A percentile compares a stretch with the other conserved stretches of the same genome.
phyloP scores from a whole-genome alignment of 2,797 vertebrate genomes.

The Caiman crocodilus region DNA sequence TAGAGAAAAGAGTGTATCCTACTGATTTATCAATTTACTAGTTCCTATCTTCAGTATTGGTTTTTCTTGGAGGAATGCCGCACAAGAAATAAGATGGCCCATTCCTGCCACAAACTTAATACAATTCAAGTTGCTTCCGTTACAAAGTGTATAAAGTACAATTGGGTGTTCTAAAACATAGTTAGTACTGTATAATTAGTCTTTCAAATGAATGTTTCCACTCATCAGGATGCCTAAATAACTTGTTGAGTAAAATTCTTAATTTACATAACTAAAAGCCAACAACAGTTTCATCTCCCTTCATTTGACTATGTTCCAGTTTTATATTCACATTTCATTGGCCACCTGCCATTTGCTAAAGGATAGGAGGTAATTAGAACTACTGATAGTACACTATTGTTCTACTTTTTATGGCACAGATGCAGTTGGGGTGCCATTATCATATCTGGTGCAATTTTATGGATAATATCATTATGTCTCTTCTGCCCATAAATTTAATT shows the following conservation, averaged over 20 bases:
- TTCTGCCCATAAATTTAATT: slow-evolving; percentile 68
- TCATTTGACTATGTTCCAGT: slow-evolving; percentile 75
- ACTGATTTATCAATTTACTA: neutral
- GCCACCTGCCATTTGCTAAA: slow-evolving; percentile 74
- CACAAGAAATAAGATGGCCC: slow-evolving; percentile 41
- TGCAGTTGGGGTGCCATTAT: slow-evolving; percentile 66
- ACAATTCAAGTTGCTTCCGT: slow-evolving; percentile 40
- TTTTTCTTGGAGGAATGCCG: slow-evolving; percentile 28
- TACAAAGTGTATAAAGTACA: slow-evolving; percentile 11
- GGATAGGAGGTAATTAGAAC: slow-evolving; percentile 76
- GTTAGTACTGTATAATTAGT: slow-evolving; percentile 75
- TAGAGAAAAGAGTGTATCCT: slow-evolving; percentile 4
- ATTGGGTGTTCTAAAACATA: slow-evolving; percentile 69
- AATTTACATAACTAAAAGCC: slow-evolving; percentile 80
- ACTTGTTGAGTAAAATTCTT: slow-evolving; percentile 76
- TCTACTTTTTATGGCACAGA: slow-evolving; percentile 72
- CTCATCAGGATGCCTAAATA: slow-evolving; percentile 78
- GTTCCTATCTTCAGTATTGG: neutral
- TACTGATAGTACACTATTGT: slow-evolving; percentile 49
- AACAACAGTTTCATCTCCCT: slow-evolving; percentile 74
- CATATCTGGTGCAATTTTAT: slow-evolving; percentile 63
- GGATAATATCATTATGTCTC: slow-evolving; percentile 61
- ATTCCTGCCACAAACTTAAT: slow-evolving; percentile 34
- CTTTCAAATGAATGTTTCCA: slow-evolving; percentile 79
- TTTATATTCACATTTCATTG: slow-evolving; percentile 76